Conservation (phyloP, 1,140 invertebrate genomes). For the Listronotus oregonensis region DNA sequence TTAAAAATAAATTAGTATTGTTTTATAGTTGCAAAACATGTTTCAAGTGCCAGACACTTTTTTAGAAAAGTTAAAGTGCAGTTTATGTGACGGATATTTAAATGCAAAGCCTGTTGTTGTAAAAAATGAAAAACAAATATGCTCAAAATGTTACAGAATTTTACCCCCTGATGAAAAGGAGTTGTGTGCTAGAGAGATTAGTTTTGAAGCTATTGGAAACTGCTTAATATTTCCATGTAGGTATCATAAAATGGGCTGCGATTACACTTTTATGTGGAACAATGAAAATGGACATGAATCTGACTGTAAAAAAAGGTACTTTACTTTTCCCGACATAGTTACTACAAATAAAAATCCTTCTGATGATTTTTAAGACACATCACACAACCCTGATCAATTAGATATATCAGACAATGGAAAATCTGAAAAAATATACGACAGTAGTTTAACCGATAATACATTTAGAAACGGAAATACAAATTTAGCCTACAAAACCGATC, state of each 20-base stretch:
- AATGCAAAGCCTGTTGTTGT: conserved; percentile 20
- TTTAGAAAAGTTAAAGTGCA: conserved; percentile 21
- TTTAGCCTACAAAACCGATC: no score
- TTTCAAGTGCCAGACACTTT: conserved; percentile 11
- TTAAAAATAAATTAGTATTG: conserved; percentile 29
- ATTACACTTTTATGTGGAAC: conserved; percentile 13
- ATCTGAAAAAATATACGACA: not conserved
- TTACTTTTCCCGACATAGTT: conserved; percentile 16
- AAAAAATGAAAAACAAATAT: conserved; percentile 22
- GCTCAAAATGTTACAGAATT: conserved; percentile 27
- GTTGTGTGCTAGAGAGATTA: conserved; percentile 10
- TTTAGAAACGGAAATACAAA: no score
- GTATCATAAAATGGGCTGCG: conserved; percentile 30
- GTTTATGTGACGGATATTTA: conserved; percentile 24
- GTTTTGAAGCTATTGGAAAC: conserved; percentile 23
- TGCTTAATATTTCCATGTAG: conserved; percentile 31
- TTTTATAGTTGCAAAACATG: conserved; percentile 6
- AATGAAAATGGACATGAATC: conserved; percentile 19
- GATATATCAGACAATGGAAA: not conserved
- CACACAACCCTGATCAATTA: not conserved
- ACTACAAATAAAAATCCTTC: not conserved
- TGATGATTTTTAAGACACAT: not conserved
- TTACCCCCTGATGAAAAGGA: conserved; percentile 24
- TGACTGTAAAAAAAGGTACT: conserved; percentile 22
- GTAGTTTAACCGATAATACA: no score